Evolutionary conservation across 2,888 invertebrate genomes (phyloP), one percentile per base, ranked within the genome.

Genomic region (Erannis defoliaria): DNA sequence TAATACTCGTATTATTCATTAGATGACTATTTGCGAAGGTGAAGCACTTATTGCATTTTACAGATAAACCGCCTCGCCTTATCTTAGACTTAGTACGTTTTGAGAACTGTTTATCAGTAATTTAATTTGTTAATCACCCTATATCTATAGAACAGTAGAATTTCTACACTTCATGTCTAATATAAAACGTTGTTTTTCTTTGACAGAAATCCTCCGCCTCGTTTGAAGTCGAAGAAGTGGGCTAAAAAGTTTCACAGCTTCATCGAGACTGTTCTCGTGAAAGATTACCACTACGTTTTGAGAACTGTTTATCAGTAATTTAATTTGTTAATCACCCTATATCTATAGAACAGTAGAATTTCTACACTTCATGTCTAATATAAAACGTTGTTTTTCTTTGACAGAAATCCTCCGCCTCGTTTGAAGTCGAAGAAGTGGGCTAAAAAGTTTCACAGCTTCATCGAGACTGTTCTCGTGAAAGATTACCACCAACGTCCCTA

Each of bases 401-500:
- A 37, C 78, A 93, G 99, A 82, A 99, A 99, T 91, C 97, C 98
- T 74, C 99, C 99, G 54, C 99, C 99, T 48, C 95, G 99, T 78
- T 95, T 99, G 78, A 99, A 98, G 93, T 98, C 98, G 66, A 98
- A 98, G 93, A 99, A 99, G 87, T 99, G 99, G 99, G 96, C 97
- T 64, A 98, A 99, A 90, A 98, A 98, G 91, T 99, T 99, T 93
- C 98, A 99, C 85, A 95, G 97, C 84, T 99, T 99, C 88, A 99
- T 99, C 89, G 99, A 99, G 92, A 98, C 98, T 77, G 99, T 99
- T 80, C 94, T 99, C 81, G 98, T 99, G 64, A 99, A 99, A 94
- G 99, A 99, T 93, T 99, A 99, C 91, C 99, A 99, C 89, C 98
- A 98, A 93, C 94, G 99, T 83, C 99, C 99, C 67, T 99, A 98